Evolutionary conservation across 2,113 vertebrate species (phyloP).

Genomic region (Hippocampus comes): DNA sequence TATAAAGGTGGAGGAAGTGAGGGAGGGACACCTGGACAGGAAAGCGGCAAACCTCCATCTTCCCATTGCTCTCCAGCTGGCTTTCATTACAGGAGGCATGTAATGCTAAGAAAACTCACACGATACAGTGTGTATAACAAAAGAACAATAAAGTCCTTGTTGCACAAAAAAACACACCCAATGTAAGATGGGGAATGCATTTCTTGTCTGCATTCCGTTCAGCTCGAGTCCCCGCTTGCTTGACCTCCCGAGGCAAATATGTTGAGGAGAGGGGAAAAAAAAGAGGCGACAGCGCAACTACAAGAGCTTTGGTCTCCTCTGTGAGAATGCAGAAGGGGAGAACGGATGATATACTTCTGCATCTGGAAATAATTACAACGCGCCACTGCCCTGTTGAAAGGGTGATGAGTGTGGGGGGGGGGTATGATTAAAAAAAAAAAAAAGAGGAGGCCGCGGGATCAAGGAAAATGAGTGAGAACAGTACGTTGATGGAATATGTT

Average conservation of each 20-base stretch:
- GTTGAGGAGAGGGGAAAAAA: conserved; percentile 23
- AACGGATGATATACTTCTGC: conserved; percentile 45
- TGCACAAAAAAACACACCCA: conserved; percentile 8
- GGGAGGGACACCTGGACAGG: conserved; percentile 40
- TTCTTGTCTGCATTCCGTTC: conserved; percentile 32
- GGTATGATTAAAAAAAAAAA: conserved; percentile 36
- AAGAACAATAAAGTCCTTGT: not conserved
- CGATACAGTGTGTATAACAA: conserved; percentile 2
- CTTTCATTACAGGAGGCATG: conserved; percentile 43
- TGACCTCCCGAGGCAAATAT: conserved; percentile 42
- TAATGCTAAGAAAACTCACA: conserved; percentile 9
- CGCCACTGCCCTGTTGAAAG: conserved; percentile 47
- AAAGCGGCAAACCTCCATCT: conserved; percentile 24
- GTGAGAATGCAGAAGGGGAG: conserved; percentile 33
- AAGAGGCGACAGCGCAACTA: conserved; percentile 15
- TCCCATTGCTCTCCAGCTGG: conserved; percentile 48
- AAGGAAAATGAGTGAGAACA: conserved; percentile 24
- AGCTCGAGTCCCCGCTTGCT: conserved; percentile 23
- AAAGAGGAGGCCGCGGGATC: conserved; percentile 16
- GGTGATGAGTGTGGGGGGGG: conserved; percentile 30
- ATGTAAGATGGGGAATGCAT: conserved; percentile 37
- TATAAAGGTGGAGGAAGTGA: conserved; percentile 7
- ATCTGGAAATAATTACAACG: conserved; percentile 72
- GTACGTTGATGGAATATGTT: conserved; percentile 50
- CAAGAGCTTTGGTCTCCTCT: conserved; percentile 25